A percentile compares a stretch with the other conserved stretches of the same genome.
Conservation (phyloP, 2,888 invertebrate genomes). For the Caenorhabditis wallacei region DNA sequence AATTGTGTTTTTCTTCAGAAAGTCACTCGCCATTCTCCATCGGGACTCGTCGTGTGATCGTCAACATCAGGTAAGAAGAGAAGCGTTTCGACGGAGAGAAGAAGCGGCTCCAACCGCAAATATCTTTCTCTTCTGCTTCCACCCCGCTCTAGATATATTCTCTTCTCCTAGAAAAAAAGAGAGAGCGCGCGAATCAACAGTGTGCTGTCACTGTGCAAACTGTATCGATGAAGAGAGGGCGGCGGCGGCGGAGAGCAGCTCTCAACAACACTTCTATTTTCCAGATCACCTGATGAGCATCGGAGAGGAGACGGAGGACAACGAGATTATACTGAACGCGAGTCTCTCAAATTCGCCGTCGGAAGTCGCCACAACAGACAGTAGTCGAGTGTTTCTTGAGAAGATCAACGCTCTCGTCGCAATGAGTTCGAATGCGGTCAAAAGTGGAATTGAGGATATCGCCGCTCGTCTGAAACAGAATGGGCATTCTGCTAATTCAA, state of each 20-base stretch:
- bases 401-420: conserved; percentile 29
- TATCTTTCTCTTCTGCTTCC: conserved; percentile 8
- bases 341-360: conserved; percentile 47
- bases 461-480: conserved; percentile 68
- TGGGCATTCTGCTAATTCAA: conserved; percentile 25
- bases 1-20: conserved; percentile 29
- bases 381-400: conserved; percentile 45
- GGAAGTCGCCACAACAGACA: conserved; percentile 15
- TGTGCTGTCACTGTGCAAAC: conserved; percentile 58
- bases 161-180: conserved; percentile 29
- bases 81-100: conserved; percentile 3
- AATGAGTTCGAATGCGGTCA: conserved; percentile 40
- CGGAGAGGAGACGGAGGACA: conserved; percentile 51
- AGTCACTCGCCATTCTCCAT: conserved; percentile 30
- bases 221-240: conserved; percentile 1
- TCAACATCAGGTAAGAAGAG: conserved; percentile 51
- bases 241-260: conserved; percentile 10
- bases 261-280: conserved; percentile 22
- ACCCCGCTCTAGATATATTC: conserved; percentile 21
- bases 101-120: conserved; percentile 18
- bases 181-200: conserved; percentile 51
- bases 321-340: conserved; percentile 56
- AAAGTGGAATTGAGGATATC: conserved; percentile 69
- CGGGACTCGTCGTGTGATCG: conserved; percentile 51
- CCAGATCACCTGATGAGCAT: conserved; percentile 62